Evolutionary conservation across 2,113 vertebrate species (phyloP).

Genomic region (Potamarius usumacintae): DNA sequence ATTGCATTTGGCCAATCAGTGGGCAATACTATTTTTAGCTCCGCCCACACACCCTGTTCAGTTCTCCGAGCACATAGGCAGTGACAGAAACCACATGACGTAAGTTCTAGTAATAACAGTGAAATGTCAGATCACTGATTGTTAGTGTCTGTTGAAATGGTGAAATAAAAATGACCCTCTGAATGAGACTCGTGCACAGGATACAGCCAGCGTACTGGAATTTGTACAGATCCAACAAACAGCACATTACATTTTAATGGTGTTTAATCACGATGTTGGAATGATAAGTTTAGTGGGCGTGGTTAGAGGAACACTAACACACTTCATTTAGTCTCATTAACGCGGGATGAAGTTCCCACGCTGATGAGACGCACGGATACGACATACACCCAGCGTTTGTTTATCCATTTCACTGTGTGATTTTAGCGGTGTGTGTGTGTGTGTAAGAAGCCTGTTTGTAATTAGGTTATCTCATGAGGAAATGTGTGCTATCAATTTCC

Average conservation of each 20-base stretch:
- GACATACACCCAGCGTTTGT: background rate
- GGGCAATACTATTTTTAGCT: background rate
- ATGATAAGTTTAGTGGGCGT: background rate
- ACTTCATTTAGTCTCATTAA: slow-evolving; percentile 23
- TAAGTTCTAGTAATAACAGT: background rate
- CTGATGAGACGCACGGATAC: background rate
- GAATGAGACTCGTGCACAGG: background rate
- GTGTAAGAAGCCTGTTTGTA: background rate
- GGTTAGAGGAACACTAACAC: slow-evolving; percentile 7
- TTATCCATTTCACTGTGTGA: background rate
- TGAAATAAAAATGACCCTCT: background rate
- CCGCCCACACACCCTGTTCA: background rate
- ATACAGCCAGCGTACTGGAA: background rate
- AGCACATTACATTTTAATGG: background rate
- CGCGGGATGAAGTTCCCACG: slow-evolving; percentile 2
- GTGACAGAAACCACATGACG: background rate
- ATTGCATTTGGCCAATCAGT: background rate
- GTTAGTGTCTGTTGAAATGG: background rate
- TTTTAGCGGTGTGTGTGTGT: background rate
- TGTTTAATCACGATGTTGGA: background rate
- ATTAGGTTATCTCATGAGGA: slow-evolving; percentile 25
- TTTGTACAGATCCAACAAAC: background rate
- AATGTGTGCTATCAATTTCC: slow-evolving; percentile 7
- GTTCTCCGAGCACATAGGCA: background rate
- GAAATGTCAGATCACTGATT: too few relatives aligned